Percentiles rank a stretch among this genome's conserved stretches.
These are phyloP conservation scores for Meloidogyne floridensis DNA, from an alignment of 1,140 invertebrate genomes.

Conservation along the genomic window DNA sequence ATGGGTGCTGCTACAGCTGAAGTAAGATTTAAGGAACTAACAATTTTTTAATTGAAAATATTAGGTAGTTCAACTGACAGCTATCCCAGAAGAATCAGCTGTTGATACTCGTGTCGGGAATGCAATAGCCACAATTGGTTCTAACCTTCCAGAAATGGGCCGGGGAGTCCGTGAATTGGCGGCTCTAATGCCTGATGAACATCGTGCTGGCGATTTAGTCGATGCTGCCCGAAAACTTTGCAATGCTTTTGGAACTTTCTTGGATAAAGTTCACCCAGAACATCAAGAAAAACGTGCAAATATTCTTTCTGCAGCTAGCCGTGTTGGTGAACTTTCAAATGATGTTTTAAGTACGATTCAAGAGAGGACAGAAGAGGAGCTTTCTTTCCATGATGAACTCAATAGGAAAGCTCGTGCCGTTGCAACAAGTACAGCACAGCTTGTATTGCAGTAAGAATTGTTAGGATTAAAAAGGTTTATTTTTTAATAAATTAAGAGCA, in stretches of 20 bases:
- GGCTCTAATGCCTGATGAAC: slow-evolving; percentile 83
- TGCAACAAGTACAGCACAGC: slow-evolving; percentile 68
- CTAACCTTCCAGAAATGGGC: slow-evolving; percentile 91
- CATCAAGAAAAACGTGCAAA: slow-evolving; percentile 71
- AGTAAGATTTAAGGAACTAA: not conserved
- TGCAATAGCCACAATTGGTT: slow-evolving; percentile 93
- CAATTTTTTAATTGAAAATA: not conserved
- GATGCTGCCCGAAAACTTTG: slow-evolving; percentile 89
- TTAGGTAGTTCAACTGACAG: slow-evolving; percentile 85
- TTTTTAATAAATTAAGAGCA: slow-evolving; percentile 60
- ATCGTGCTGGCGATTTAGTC: slow-evolving; percentile 81
- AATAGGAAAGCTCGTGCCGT: slow-evolving; percentile 60
- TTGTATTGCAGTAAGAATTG: slow-evolving; percentile 74
- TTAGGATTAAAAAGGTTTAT: not conserved
- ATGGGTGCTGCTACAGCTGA: slow-evolving; percentile 99
- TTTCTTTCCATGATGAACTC: slow-evolving; percentile 66
- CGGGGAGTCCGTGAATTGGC: slow-evolving; percentile 91
- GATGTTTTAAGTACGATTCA: slow-evolving; percentile 89
- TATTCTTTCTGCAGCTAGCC: slow-evolving; percentile 86
- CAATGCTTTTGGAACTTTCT: slow-evolving; percentile 87
- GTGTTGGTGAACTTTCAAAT: slow-evolving; percentile 91
- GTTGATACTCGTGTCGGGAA: slow-evolving; percentile 91
- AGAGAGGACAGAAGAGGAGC: slow-evolving; percentile 79
- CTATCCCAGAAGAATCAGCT: slow-evolving; percentile 68
- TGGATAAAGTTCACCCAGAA: slow-evolving; percentile 75